Conservation (phyloP, 2,113 vertebrate species). For the Opisthocomus hoazin region DNA sequence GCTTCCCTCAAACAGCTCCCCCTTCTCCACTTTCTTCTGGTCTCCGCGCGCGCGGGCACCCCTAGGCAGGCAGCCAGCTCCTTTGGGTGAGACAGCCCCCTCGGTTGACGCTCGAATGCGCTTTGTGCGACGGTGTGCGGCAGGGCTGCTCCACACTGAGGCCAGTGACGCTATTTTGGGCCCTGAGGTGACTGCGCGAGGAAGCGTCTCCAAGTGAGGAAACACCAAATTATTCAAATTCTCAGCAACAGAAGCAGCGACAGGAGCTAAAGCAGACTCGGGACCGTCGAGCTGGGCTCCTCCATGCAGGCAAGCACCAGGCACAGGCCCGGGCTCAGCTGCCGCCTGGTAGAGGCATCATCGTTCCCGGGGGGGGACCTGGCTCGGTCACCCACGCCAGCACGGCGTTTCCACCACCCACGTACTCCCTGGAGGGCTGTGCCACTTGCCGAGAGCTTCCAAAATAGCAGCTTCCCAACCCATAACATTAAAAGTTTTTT, state of each 20-base stretch:
- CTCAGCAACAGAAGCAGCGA: neutral
- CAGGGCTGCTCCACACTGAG: neutral
- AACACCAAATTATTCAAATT: neutral
- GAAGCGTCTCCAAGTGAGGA: neutral
- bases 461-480: conserved; percentile 13
- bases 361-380: neutral
- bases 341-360: neutral
- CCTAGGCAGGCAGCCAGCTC: neutral
- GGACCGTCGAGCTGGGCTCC: neutral
- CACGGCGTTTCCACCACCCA: neutral
- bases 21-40: neutral
- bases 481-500: neutral
- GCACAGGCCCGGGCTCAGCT: neutral
- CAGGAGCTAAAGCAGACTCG: neutral
- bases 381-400: neutral
- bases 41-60: neutral
- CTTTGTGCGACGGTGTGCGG: neutral
- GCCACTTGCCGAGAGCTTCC: neutral
- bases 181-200: fast-evolving
- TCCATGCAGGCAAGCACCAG: neutral
- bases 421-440: neutral
- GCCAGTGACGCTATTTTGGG: neutral
- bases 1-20: neutral
- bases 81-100: neutral
- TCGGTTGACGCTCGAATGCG: too few relatives aligned